phyloP scores from a whole-genome alignment of 2,888 invertebrate genomes.

The Nineta flava region DNA sequence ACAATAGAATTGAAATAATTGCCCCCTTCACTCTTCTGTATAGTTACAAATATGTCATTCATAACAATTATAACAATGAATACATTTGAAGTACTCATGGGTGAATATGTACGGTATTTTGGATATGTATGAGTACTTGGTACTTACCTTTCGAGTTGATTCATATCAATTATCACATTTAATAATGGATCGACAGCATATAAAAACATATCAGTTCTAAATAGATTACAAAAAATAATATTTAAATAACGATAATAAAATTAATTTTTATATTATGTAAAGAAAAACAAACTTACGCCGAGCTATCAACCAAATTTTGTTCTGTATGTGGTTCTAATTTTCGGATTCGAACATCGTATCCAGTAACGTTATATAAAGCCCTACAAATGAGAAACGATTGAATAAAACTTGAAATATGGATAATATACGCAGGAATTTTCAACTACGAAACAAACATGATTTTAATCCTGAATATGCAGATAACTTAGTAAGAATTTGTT shows the following conservation, averaged over 20 bases:
- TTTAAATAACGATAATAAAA: constrained; percentile 4
- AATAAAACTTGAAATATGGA: constrained; percentile 1
- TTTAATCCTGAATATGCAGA: constrained; percentile 5
- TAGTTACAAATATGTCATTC: too few relatives aligned
- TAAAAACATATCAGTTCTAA: constrained; percentile 69
- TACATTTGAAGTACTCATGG: too few relatives aligned
- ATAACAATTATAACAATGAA: too few relatives aligned
- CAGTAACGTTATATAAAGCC: constrained; percentile 55
- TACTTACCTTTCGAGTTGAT: constrained; percentile 56
- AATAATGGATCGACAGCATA: constrained; percentile 72
- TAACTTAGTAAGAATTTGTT: neutral
- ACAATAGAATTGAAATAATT: too few relatives aligned
- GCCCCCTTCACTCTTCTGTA: too few relatives aligned
- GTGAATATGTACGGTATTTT: too few relatives aligned
- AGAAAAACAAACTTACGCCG: constrained; percentile 38
- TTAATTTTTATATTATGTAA: constrained; percentile 1
- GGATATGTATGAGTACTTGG: too few relatives aligned
- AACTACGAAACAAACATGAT: too few relatives aligned
- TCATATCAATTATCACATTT: constrained; percentile 69
- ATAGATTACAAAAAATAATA: constrained; percentile 18
- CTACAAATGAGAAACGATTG: constrained; percentile 21
- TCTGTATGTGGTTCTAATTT: constrained; percentile 62
- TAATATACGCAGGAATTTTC: too few relatives aligned
- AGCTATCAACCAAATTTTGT: constrained; percentile 43
- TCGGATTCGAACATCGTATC: constrained; percentile 60